A percentile compares a stretch with the other conserved stretches of the same genome.
phyloP scores from a whole-genome alignment of 2,113 vertebrate species.

The Heloderma charlesbogerti region DNA sequence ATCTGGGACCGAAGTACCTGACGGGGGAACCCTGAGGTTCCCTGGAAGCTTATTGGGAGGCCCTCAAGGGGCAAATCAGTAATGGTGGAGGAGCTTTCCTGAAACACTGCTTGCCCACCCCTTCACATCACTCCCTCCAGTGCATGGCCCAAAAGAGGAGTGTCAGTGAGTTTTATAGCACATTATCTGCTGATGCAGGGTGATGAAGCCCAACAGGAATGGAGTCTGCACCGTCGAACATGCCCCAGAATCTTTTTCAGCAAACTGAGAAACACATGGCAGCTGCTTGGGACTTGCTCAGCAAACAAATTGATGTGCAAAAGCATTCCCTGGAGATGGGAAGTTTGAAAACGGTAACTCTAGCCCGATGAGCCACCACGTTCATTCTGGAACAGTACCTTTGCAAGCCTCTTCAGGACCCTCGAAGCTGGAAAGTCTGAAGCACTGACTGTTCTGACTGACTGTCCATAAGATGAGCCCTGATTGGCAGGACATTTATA shows the following conservation, averaged over 20 bases:
- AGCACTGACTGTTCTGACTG: background rate
- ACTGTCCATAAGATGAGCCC: background rate
- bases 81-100: background rate
- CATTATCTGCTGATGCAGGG: background rate
- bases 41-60: background rate
- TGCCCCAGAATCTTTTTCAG: background rate
- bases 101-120: background rate
- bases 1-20: background rate
- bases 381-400: background rate
- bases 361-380: too few species aligned
- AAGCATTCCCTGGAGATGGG: background rate
- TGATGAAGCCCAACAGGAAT: background rate
- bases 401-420: background rate
- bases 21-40: background rate
- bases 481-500: background rate
- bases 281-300: background rate
- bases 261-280: background rate
- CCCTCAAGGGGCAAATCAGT: background rate
- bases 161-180: background rate
- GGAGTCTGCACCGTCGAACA: background rate
- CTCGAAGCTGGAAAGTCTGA: background rate
- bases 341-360: background rate
- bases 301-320: background rate
- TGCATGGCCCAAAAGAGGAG: background rate
- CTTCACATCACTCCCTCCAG: background rate